Conservation (phyloP, 2,113 vertebrate species). For the Datnioides undecimradiatus region DNA sequence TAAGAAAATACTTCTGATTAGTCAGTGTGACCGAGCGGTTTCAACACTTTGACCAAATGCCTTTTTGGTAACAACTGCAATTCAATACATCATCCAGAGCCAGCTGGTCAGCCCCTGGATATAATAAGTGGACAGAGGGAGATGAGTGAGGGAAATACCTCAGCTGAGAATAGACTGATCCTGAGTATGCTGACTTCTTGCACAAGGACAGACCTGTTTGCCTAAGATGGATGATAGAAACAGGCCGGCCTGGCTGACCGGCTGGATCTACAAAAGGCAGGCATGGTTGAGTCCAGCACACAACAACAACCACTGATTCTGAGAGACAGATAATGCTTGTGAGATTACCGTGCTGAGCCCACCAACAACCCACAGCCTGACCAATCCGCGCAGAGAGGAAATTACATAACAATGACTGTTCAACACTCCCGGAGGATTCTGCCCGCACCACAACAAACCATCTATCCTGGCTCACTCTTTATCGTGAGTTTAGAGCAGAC, state of each 20-base stretch:
- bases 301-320: slow-evolving; percentile 53
- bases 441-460: slow-evolving; percentile 55
- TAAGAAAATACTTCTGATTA: neutral
- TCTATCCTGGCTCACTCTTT: slow-evolving; percentile 31
- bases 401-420: slow-evolving; percentile 75
- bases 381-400: slow-evolving; percentile 65
- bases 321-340: slow-evolving; percentile 68
- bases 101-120: neutral
- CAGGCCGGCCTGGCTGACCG: slow-evolving; percentile 28
- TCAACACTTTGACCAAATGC: neutral
- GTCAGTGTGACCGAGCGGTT: neutral
- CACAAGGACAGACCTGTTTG: slow-evolving; percentile 23
- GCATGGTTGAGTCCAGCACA: slow-evolving; percentile 52
- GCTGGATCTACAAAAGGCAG: slow-evolving; percentile 37
- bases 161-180: neutral
- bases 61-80: neutral
- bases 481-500: slow-evolving; percentile 28
- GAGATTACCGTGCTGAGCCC: slow-evolving; percentile 73
- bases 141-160: neutral
- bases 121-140: neutral
- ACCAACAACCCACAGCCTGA: slow-evolving; percentile 61
- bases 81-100: neutral
- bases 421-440: slow-evolving; percentile 53
- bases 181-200: neutral
- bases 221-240: slow-evolving; percentile 29